A percentile compares a stretch with the other conserved stretches of the same genome.
Conservation (phyloP, 2,797 vertebrate species). For the Sebastes diploproa region DNA sequence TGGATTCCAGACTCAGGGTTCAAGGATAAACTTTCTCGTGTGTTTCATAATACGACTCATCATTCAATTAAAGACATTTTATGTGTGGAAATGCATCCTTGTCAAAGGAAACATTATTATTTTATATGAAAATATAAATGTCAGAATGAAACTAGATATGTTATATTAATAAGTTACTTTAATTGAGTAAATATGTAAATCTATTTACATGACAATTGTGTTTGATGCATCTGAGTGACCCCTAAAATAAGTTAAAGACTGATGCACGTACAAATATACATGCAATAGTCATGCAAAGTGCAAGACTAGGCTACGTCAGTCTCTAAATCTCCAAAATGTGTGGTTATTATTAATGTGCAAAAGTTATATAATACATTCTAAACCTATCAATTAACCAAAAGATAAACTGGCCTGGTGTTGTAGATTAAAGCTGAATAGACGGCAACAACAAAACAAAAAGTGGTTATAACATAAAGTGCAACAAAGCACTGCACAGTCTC, state of each 20-base stretch:
- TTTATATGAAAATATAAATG: conserved; percentile 14
- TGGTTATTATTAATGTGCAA: conserved; percentile 51
- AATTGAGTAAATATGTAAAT: conserved; percentile 35
- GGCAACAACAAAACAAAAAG: conserved; percentile 9
- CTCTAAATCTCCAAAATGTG: conserved; percentile 19
- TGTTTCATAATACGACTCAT: conserved; percentile 41
- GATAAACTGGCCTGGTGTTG: conserved; percentile 36
- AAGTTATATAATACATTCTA: conserved; percentile 44
- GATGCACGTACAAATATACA: conserved; percentile 16
- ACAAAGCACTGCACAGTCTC: conserved; percentile 22
- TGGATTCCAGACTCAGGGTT: conserved; percentile 42
- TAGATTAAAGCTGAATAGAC: conserved; percentile 15
- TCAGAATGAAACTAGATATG: conserved; percentile 15
- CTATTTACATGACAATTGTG: conserved; percentile 25
- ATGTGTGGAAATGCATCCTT: conserved; percentile 21
- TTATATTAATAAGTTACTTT: conserved; percentile 49
- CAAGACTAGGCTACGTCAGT: conserved; percentile 24
- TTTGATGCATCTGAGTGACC: conserved; percentile 24
- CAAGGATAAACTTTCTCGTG: conserved; percentile 21
- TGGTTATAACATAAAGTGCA: conserved; percentile 48
- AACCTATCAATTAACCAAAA: conserved; percentile 35
- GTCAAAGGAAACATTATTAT: conserved; percentile 9
- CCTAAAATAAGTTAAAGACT: conserved; percentile 42
- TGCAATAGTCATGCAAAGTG: conserved; percentile 36
- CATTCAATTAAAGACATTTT: conserved; percentile 35